Base-by-base conservation (phyloP, 2,113 vertebrate genomes). In the Eptesicus fuscus region DNA sequence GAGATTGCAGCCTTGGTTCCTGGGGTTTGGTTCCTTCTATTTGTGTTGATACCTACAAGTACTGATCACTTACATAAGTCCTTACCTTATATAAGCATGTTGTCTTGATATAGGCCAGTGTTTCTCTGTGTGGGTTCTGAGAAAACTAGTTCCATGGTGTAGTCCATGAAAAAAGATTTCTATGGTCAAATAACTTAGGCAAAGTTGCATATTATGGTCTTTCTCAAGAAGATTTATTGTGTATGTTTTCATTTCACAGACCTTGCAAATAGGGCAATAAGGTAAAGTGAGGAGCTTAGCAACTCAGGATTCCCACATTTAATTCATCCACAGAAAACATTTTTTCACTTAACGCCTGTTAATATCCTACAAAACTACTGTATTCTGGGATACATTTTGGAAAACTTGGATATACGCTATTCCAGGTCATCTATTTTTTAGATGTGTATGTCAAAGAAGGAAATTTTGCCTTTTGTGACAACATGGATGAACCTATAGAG, bases 361-460 rank as follows among this genome's bases (percentile, higher is more conserved):
- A 88, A 91, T 30, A 71, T 76, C 69, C 61, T 95, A 69, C 9
- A 83, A 93, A 93, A 87, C 10, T 59, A 79, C 32, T 95, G 12
- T 83, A 92, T 40, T 83, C 9, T 83, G 30, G 40, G 74, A 90
- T 87, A 63, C 3, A 63, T 28, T 83, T 89, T 91, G 30, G 25
- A 92, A 93, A 95, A 80, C 67, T 47, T 92, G 10, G 6, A 17
- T 89, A 87, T 42, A 83, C 13, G 30, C 51, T 71, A 92, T 4
- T 37, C 49, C 30, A 69, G 32, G 2, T 59, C 40, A 91, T 71
- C 32, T 13, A 51, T 96, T 88, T 92, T 88, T 12, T 51, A 83
- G 30, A 83, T 69, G 4, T 77, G 8, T 51, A 22, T 73, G 4
- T 87, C 7, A 74, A 74, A 74, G 30, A 65, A 47, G 42, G 71